A percentile compares a stretch with the other conserved stretches of the same genome.
Conservation (phyloP, 2,113 vertebrate genomes). For the Laticauda colubrina region DNA sequence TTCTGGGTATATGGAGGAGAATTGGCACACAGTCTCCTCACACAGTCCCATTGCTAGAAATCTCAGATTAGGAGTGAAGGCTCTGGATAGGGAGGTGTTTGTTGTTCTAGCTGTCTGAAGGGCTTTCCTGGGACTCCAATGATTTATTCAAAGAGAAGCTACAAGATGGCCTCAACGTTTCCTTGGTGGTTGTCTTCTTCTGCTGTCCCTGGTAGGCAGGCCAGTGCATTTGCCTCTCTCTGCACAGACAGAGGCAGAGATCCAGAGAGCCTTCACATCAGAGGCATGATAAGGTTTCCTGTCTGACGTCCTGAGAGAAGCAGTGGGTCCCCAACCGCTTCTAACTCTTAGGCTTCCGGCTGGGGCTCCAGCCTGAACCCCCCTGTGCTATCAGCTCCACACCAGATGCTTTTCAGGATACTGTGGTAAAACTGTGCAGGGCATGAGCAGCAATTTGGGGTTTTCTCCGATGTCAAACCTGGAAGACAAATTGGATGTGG, state of each 20-base stretch:
- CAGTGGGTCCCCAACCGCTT: conserved; percentile 76
- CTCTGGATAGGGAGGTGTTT: neutral
- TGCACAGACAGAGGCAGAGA: conserved; percentile 18
- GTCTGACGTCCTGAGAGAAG: conserved; percentile 65
- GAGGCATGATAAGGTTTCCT: conserved; percentile 67
- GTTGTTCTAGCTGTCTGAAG: neutral
- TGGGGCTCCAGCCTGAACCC: conserved; percentile 72
- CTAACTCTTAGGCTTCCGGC: conserved; percentile 82
- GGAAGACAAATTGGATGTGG: conserved; percentile 81
- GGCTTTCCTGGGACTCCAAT: neutral
- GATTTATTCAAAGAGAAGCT: neutral
- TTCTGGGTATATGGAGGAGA: neutral
- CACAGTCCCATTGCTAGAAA: neutral
- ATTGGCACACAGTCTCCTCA: neutral
- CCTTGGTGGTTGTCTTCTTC: neutral
- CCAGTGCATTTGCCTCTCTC: neutral
- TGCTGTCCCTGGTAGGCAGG: neutral
- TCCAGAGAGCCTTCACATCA: conserved; percentile 38
- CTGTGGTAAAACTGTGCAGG: conserved; percentile 91
- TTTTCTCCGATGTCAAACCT: conserved; percentile 86
- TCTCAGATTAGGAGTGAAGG: too few species aligned
- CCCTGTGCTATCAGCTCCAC: conserved; percentile 82
- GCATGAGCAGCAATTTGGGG: conserved; percentile 76
- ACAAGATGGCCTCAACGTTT: conserved; percentile 1
- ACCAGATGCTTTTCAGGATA: conserved; percentile 90